Evolutionary conservation across 2,113 vertebrate genomes (phyloP).

Genomic region (Eonycteris spelaea): DNA sequence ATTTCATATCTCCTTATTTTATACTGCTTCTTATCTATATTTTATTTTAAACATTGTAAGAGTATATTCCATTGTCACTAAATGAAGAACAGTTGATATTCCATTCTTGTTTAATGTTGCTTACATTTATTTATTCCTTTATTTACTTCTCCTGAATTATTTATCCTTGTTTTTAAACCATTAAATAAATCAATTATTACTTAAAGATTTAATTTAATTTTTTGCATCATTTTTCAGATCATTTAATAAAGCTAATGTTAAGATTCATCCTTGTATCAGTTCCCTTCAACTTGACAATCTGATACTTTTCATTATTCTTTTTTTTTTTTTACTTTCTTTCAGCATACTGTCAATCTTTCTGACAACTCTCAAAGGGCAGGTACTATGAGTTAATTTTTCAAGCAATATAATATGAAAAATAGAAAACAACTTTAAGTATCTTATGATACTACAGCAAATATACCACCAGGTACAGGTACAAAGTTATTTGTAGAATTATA

Average conservation of each 20-base stretch:
- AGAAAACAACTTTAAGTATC: background rate
- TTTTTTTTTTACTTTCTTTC: slow-evolving; percentile 22
- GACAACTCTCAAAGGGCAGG: background rate
- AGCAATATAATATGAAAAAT: background rate
- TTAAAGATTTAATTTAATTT: background rate
- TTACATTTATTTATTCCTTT: background rate
- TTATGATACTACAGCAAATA: background rate
- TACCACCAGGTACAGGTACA: background rate
- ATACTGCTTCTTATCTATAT: background rate
- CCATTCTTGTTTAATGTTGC: background rate
- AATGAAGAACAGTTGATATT: background rate
- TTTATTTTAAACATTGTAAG: background rate
- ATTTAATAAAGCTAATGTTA: slow-evolving; percentile 32
- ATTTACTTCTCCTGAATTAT: background rate
- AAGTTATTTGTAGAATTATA: background rate
- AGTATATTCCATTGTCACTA: background rate
- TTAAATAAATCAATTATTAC: background rate
- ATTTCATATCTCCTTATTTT: background rate
- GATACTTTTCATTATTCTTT: background rate
- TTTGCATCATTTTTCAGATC: background rate
- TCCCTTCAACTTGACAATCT: background rate
- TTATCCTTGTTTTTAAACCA: background rate
- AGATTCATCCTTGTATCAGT: background rate
- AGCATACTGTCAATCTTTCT: slow-evolving; percentile 25
- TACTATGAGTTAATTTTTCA: slow-evolving; percentile 35